Evolutionary conservation across 2,113 vertebrate genomes (phyloP), one percentile per base, ranked within the genome.

Genomic region (Petroica traversi): DNA sequence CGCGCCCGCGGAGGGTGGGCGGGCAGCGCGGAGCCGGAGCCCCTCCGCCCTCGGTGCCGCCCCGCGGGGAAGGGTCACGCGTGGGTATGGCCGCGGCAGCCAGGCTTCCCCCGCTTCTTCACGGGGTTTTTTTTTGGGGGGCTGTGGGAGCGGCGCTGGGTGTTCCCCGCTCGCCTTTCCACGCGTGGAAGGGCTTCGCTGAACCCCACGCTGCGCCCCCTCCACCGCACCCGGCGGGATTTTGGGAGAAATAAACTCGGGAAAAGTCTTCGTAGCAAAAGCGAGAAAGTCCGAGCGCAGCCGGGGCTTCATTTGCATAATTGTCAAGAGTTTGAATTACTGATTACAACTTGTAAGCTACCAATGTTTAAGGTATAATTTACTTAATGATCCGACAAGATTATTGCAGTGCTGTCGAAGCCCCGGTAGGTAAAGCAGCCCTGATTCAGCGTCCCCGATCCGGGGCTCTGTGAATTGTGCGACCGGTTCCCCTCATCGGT

Each of bases 311-410:
- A 69, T 94, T 85, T 95, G 80, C 85, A 58, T 97, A 92, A 95
- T 97, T 93, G 88, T 63, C 92, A 64, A 54, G 93, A 94, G 93
- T 96, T 85, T 80, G 90, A 95, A 69, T 95, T 94, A 52, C 94
- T 96, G 88, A 95, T 96, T 91, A 93, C 92, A 78, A 86, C 61
- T 78, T 91, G 80, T 86, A 89, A 88, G 91, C 66, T 92, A 72
- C 75, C 79, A 5, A 69, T 52, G 85, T 54, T 93, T 55, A 91
- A 94, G 84, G 88, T 94, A 57, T 95, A 88, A 96, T 96, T 95
- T 96, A 81, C 93, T 77, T 96, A 96, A 97, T 95, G 86, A 90
- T 88, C 94, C 82, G 34, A 84, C 96, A 41, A 92, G 87, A 84
- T 94, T 88, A 93, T 58, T 89, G 94, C 89, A 93, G 84, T 64